Conservation (phyloP, 2,888 invertebrate genomes). For the Hyalella azteca region DNA sequence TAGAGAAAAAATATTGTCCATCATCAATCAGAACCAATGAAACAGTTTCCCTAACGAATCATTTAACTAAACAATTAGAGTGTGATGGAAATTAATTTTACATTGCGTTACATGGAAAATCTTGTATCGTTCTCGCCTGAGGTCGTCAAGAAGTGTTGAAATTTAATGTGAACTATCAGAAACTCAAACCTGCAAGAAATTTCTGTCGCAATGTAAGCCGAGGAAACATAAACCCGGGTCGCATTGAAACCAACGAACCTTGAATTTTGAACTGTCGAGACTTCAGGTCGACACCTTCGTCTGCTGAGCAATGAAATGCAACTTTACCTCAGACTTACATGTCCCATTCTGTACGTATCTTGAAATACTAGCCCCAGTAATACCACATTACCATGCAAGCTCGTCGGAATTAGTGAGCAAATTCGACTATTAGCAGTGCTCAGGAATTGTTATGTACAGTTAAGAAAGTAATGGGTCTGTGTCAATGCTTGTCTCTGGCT, state of each 20-base stretch:
- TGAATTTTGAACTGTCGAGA: constrained; percentile 7
- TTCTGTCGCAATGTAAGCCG: neutral
- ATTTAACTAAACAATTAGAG: too few species aligned
- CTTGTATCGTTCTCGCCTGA: too few species aligned
- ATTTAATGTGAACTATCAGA: neutral
- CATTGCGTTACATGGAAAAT: too few species aligned
- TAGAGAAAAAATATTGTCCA: too few species aligned
- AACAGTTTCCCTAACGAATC: too few species aligned
- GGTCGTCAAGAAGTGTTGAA: too few species aligned
- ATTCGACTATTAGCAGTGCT: constrained; percentile 27
- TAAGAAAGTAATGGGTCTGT: constrained; percentile 34
- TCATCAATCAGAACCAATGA: too few species aligned
- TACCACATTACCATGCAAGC: neutral
- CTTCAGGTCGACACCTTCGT: constrained; percentile 26
- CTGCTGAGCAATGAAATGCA: constrained; percentile 27
- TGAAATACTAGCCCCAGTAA: neutral
- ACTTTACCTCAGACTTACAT: constrained; percentile 6
- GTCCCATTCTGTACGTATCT: neutral
- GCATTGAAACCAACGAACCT: constrained; percentile 22
- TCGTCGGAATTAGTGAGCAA: constrained; percentile 32
- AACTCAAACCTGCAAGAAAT: neutral
- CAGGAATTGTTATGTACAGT: constrained; percentile 30
- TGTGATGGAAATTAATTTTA: too few species aligned
- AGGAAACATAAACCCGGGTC: neutral
- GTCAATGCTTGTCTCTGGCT: constrained; percentile 32